phyloP scores from a whole-genome alignment of 2,888 invertebrate species.

The Belgica antarctica region DNA sequence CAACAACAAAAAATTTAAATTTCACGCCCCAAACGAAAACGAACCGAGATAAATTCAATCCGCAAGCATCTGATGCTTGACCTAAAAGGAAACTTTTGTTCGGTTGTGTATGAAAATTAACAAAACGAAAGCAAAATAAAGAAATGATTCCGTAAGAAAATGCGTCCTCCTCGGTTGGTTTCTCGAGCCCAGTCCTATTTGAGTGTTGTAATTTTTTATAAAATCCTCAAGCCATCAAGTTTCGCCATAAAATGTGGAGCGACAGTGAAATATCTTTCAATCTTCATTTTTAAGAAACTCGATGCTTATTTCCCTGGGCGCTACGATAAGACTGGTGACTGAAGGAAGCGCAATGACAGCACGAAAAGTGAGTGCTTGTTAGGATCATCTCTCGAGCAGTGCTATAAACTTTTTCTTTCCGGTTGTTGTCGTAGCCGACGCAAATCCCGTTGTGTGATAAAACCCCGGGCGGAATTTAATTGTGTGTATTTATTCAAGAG shows the following conservation, averaged over 20 bases:
- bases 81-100: too few relatives aligned
- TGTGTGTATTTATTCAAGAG: constrained; percentile 8
- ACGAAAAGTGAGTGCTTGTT: constrained; percentile 16
- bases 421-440: background rate
- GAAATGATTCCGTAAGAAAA: too few relatives aligned
- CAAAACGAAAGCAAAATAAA: too few relatives aligned
- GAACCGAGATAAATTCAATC: too few relatives aligned
- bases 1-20: too few relatives aligned
- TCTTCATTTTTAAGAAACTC: background rate
- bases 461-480: background rate
- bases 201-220: too few relatives aligned
- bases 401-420: constrained; percentile 26
- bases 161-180: too few relatives aligned
- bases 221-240: background rate
- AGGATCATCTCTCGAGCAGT: background rate
- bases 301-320: constrained; percentile 1
- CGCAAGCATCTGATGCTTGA: too few relatives aligned
- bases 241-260: background rate
- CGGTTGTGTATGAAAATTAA: too few relatives aligned
- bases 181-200: too few relatives aligned
- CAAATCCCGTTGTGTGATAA: constrained; percentile 10
- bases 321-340: constrained; percentile 18
- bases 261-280: background rate
- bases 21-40: too few relatives aligned
- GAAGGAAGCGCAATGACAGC: background rate